phyloP scores from a whole-genome alignment of 2,888 invertebrate genomes.

The Dynastes grantii region DNA sequence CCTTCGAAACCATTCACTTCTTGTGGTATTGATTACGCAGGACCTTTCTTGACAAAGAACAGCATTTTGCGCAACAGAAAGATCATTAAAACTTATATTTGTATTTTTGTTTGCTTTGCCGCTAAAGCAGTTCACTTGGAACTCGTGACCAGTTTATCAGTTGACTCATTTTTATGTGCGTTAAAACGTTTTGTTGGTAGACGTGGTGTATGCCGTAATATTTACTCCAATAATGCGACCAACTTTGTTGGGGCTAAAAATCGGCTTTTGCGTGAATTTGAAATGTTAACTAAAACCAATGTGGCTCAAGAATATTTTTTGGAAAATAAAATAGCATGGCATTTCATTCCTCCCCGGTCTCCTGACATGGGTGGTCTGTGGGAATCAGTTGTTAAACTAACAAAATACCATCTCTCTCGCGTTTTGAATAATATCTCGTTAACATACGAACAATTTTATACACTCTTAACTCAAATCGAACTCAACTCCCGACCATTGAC shows the following conservation, averaged over 20 bases:
- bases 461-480: not conserved
- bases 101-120: slow-evolving; percentile 58
- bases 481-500: not conserved
- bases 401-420: no score
- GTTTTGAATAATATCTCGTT: not conserved
- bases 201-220: slow-evolving; percentile 29
- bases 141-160: slow-evolving; percentile 38
- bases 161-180: slow-evolving; percentile 39
- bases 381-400: no score
- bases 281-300: no score
- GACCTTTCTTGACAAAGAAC: slow-evolving; percentile 46
- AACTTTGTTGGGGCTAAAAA: no score
- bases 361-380: no score
- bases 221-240: not conserved
- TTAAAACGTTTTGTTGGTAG: slow-evolving; percentile 49
- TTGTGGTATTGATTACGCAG: slow-evolving; percentile 54
- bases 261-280: no score
- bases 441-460: not conserved
- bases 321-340: no score
- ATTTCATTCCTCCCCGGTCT: no score
- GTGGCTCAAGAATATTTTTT: no score
- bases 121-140: slow-evolving; percentile 57
- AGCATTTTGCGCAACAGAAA: slow-evolving; percentile 9
- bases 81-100: slow-evolving; percentile 57
- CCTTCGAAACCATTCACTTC: slow-evolving; percentile 36